Conservation (phyloP, 2,797 vertebrate genomes). For the Botia almorhae region DNA sequence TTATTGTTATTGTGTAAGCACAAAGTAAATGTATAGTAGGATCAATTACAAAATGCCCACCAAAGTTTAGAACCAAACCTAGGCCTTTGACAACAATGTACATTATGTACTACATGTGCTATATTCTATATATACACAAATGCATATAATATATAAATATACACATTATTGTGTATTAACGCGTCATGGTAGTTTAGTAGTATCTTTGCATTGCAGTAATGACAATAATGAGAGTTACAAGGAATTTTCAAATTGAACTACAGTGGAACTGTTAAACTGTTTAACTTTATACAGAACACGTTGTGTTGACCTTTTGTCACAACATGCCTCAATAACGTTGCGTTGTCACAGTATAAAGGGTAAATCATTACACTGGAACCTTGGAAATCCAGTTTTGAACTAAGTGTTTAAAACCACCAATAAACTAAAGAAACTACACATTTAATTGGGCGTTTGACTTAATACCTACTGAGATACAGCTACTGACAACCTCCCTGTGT, state of each 20-base stretch:
- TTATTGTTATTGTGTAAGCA: background rate
- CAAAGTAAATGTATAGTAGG: background rate
- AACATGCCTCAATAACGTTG: too few relatives aligned
- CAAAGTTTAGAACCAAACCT: too few relatives aligned
- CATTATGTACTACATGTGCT: too few relatives aligned
- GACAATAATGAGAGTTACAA: background rate
- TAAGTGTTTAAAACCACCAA: background rate
- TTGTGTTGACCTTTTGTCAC: too few relatives aligned
- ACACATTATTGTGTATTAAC: background rate
- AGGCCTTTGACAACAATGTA: too few relatives aligned
- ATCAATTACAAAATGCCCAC: background rate
- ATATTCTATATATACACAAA: too few relatives aligned
- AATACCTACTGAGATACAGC: background rate
- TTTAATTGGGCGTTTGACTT: background rate
- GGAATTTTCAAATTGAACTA: background rate
- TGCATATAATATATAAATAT: too few relatives aligned
- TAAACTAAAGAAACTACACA: background rate
- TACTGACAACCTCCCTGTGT: background rate
- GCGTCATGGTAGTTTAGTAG: background rate
- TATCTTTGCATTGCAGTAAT: background rate
- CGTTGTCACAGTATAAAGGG: too few relatives aligned
- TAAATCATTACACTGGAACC: too few relatives aligned
- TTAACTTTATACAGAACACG: too few relatives aligned
- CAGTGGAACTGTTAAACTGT: background rate
- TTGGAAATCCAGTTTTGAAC: too few relatives aligned